A percentile compares a stretch with the other conserved stretches of the same genome.
Evolutionary conservation across 2,113 vertebrate species (phyloP).

Genomic region (Galbula dea): DNA sequence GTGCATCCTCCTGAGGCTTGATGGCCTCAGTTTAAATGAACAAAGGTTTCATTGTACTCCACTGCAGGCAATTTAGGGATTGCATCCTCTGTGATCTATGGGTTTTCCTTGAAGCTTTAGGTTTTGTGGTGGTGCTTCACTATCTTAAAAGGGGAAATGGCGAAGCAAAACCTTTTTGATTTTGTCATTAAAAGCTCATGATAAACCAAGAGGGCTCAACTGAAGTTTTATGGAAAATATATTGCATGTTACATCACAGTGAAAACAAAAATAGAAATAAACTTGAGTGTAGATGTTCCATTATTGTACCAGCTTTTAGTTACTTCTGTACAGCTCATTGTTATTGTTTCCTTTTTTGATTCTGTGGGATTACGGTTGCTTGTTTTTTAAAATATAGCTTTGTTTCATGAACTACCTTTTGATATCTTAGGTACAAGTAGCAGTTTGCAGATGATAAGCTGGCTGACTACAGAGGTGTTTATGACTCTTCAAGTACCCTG

Average conservation of each 20-base stretch:
- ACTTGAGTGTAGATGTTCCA: background rate
- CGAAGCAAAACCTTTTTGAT: background rate
- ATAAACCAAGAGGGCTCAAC: background rate
- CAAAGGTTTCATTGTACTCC: background rate
- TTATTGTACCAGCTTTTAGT: background rate
- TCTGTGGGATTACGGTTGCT: background rate
- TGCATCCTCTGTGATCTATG: background rate
- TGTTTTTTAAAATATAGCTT: background rate
- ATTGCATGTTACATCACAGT: background rate
- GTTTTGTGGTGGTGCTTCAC: background rate
- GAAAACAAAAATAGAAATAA: background rate
- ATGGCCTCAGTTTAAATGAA: background rate
- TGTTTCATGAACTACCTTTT: background rate
- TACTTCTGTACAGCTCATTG: background rate
- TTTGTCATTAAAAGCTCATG: accelerated
- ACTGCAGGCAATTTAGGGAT: background rate
- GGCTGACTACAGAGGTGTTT: background rate
- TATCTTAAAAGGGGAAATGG: background rate
- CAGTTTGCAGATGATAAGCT: background rate
- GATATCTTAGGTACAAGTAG: background rate
- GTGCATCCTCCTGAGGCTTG: background rate
- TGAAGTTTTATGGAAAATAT: background rate
- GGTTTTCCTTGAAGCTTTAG: background rate
- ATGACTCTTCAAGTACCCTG: background rate
- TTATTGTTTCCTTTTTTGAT: background rate